Evolutionary conservation across 1,140 invertebrate species (phyloP).

Genomic region (Campoletis sonorensis): DNA sequence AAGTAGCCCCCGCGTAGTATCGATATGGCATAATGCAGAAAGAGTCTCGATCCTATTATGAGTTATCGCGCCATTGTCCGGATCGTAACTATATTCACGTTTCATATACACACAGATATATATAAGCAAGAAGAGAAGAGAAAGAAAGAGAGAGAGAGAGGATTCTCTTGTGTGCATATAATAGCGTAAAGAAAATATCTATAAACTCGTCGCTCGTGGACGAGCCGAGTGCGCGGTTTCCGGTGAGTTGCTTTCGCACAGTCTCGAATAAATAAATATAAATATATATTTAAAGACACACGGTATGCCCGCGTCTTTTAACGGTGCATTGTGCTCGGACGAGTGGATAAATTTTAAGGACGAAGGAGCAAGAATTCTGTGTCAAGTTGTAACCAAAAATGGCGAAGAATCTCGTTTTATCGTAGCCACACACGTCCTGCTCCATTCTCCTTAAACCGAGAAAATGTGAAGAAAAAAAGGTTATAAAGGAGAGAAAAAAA

Average conservation of each 20-base stretch:
- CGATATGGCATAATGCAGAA: constrained; percentile 61
- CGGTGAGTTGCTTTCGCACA: constrained; percentile 36
- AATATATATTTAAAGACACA: neutral
- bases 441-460: neutral
- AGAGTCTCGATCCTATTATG: constrained; percentile 63
- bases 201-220: constrained; percentile 28
- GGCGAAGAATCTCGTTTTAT: constrained; percentile 22
- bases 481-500: neutral
- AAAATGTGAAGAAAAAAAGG: neutral
- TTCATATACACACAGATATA: constrained; percentile 20
- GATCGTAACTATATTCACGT: constrained; percentile 28
- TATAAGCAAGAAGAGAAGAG: constrained; percentile 10
- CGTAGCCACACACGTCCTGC: neutral
- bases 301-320: constrained; percentile 6
- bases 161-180: constrained; percentile 24
- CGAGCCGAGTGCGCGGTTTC: constrained; percentile 27
- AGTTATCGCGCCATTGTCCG: constrained; percentile 67
- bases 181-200: constrained; percentile 34
- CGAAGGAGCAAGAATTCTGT: constrained; percentile 10
- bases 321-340: constrained; percentile 22
- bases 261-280: constrained; percentile 26
- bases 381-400: constrained; percentile 24
- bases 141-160: neutral
- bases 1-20: constrained; percentile 57
- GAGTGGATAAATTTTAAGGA: neutral